Evolutionary conservation across 2,797 vertebrate genomes (phyloP).

Genomic region (Premnoplex brunnescens): DNA sequence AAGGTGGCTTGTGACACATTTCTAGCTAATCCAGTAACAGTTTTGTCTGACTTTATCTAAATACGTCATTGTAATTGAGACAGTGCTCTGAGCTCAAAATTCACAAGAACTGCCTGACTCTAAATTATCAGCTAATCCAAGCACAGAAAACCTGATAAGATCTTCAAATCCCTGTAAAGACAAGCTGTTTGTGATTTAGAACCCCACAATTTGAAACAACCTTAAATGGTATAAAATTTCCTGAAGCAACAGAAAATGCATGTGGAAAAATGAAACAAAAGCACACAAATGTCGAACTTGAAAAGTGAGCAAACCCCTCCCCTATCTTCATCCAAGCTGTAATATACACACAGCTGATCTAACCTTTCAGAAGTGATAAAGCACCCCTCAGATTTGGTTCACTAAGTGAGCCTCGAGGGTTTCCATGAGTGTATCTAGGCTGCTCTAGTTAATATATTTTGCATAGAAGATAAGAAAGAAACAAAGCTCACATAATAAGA

Average conservation of each 20-base stretch:
- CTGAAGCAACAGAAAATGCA: not conserved
- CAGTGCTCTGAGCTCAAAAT: slow-evolving; percentile 15
- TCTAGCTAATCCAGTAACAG: not conserved
- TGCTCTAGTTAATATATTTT: slow-evolving; percentile 11
- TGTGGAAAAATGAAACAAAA: not conserved
- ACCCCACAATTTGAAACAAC: not conserved
- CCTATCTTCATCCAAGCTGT: not conserved
- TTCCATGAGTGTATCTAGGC: not conserved
- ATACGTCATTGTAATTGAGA: not conserved
- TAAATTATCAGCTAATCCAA: slow-evolving; percentile 3
- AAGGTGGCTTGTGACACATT: not conserved
- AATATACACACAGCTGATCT: slow-evolving; percentile 19
- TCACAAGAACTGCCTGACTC: slow-evolving; percentile 19
- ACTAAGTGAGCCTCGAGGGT: slow-evolving; percentile 31
- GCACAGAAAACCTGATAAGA: slow-evolving; percentile 27
- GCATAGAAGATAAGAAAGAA: slow-evolving; percentile 5
- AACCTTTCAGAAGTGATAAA: slow-evolving; percentile 49
- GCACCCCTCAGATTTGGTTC: not conserved
- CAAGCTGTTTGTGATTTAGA: slow-evolving; percentile 41
- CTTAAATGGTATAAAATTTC: not conserved
- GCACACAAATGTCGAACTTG: not conserved
- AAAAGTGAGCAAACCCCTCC: slow-evolving; percentile 14
- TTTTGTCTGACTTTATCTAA: not conserved
- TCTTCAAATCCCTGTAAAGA: slow-evolving; percentile 34
- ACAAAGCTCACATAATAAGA: slow-evolving; percentile 15